These are phyloP conservation scores for Sebastes matsubarae DNA, from an alignment of 2,797 vertebrate genomes.

Conservation along the genomic window DNA sequence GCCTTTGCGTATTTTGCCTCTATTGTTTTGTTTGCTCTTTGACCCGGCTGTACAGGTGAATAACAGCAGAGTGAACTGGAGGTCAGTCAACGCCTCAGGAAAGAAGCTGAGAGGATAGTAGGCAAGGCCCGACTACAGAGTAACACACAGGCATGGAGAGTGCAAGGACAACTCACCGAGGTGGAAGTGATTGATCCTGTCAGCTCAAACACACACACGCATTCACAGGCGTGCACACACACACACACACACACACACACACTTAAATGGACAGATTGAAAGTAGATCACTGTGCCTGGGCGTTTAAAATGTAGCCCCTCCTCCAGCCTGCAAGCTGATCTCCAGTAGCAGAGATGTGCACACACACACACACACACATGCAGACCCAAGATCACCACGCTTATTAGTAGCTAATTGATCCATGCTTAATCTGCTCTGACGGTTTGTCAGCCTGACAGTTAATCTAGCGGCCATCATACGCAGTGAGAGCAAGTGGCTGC, in stretches of 20 bases:
- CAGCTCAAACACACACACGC: conserved; percentile 41
- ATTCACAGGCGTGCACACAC: background rate
- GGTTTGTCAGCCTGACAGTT: conserved; percentile 55
- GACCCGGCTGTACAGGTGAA: conserved; percentile 32
- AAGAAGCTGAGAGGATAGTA: conserved; percentile 20
- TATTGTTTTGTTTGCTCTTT: conserved; percentile 21
- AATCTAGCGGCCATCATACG: conserved; percentile 56
- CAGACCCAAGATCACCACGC: conserved; percentile 40
- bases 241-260: conserved; percentile 7
- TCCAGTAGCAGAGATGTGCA: conserved; percentile 19
- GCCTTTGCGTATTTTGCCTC: background rate
- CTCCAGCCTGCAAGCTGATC: conserved; percentile 62
- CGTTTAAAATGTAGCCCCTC: conserved; percentile 60
- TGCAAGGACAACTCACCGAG: conserved; percentile 57
- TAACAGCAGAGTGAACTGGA: conserved; percentile 11
- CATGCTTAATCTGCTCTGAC: conserved; percentile 67
- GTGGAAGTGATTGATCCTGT: conserved; percentile 75
- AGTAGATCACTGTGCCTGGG: conserved; percentile 70
- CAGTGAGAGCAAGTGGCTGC: conserved; percentile 12
- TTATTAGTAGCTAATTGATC: conserved; percentile 77
- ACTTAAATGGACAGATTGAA: conserved; percentile 59
- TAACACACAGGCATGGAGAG: conserved; percentile 44
- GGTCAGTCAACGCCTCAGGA: conserved; percentile 47
- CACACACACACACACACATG: conserved; percentile 26
- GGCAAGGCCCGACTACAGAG: conserved; percentile 12